Base-by-base conservation (phyloP, 2,113 vertebrate species). In the Dendrocopos noguchii region DNA sequence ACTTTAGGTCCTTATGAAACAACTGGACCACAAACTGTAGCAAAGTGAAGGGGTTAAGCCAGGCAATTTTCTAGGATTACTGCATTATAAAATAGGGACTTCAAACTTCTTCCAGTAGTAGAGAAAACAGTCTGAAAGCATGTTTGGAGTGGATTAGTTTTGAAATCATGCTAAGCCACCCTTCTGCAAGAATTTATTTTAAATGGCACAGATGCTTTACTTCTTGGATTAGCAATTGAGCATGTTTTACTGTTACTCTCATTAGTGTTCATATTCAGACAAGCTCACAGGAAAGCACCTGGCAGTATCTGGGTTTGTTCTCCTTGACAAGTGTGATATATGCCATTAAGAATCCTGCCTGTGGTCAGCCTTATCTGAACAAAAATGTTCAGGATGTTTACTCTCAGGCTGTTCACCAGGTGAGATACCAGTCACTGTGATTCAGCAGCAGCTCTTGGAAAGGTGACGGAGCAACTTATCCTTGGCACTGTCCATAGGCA, bases 101-200 rank as follows among this genome's bases (percentile, higher is more conserved):
- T 75, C 53, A 78, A 47, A 56, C 27, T 44, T 82, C 84, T 85
- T 89, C 24, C 16, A 50, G 27, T 22, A 42, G 27, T 12, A 78
- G 20, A 71, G 84, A 89, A 91, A 94, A 78, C 78, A 75, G n/a
- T 77, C 72, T 34, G 66, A 91, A 80, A 59, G 80, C 46, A 84
- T 47, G 73, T 90, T 78, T 75, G 65, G 53, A 63, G 44, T n/a
- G 55, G 88, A 95, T 95, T 95, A 80, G 57, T 85, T 91, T 80
- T 80, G 82, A 94, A 95, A 91, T 80, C 50, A 67, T 53, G 44
- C 47, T 92, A 86, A 92, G 34, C 90, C 76, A 67, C 33, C n/a
- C n/a, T 88, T 84, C 73, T 90, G 36, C 50, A 95, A 86, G 61
- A 82, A 79, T 84, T 94, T 78, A 16, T 80, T 94, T 88, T 74